Evolutionary conservation across 1,140 invertebrate genomes (phyloP).

Genomic region (fruit fly (Drosophila melanogaster)): DNA sequence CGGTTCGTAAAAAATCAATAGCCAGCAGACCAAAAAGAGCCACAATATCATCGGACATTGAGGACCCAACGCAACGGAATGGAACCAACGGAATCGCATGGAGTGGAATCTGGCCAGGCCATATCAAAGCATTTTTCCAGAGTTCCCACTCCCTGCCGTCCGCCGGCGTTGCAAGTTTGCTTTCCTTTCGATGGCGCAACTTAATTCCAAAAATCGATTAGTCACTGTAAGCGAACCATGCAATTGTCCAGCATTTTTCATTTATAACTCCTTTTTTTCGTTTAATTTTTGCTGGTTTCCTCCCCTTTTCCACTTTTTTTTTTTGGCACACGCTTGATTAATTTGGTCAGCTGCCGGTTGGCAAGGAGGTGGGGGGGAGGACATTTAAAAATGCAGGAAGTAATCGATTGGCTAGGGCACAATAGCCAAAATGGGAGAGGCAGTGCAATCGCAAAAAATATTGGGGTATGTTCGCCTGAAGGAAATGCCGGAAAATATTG

Average conservation of each 20-base stretch:
- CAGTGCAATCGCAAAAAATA: slow-evolving; percentile 1
- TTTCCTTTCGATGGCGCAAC: slow-evolving; percentile 60
- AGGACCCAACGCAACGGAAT: slow-evolving; percentile 45
- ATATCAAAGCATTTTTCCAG: slow-evolving; percentile 54
- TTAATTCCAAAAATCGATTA: slow-evolving; percentile 77
- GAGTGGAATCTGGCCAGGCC: slow-evolving; percentile 16
- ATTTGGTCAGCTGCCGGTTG: slow-evolving; percentile 39
- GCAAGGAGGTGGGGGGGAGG: slow-evolving; percentile 5
- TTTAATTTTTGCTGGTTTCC: slow-evolving; percentile 33
- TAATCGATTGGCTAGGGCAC: slow-evolving; percentile 45
- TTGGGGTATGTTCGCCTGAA: slow-evolving; percentile 11
- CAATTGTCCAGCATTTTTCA: slow-evolving; percentile 71
- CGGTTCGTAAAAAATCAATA: slow-evolving; percentile 67
- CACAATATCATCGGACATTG: slow-evolving; percentile 44
- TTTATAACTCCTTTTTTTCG: slow-evolving; percentile 52
- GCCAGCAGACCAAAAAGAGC: slow-evolving; percentile 54
- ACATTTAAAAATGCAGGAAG: slow-evolving; percentile 51
- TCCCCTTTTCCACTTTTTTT: slow-evolving; percentile 18
- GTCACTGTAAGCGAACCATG: slow-evolving; percentile 74
- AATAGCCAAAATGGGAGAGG: slow-evolving; percentile 26
- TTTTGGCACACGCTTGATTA: slow-evolving; percentile 60
- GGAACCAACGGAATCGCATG: slow-evolving; percentile 37
- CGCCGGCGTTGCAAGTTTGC: slow-evolving; percentile 27
- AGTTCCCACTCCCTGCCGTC: neutral
- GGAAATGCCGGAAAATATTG: neutral